phyloP scores from a whole-genome alignment of 53 echinoderm and acorn worm species.

The Actinopyga echinites region DNA sequence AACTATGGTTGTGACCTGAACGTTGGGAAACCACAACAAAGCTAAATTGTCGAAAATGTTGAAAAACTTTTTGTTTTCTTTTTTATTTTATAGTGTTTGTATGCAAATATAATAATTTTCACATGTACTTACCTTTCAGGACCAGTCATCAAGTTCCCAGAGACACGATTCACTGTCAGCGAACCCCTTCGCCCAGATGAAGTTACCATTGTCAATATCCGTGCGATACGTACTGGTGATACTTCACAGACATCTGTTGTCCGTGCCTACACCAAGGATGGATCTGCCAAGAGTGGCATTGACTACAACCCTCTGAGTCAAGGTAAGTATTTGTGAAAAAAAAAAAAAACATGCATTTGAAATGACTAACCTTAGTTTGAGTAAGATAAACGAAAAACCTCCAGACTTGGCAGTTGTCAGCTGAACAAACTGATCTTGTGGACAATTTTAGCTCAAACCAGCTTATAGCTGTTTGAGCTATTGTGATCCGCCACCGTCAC shows the following conservation, averaged over 20 bases:
- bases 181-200: constrained; percentile 74
- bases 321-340: constrained; percentile 54
- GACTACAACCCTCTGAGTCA: constrained; percentile 95
- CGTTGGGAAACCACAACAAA: too few species aligned
- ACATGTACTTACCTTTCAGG: constrained; percentile 40
- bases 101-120: too few species aligned
- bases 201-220: constrained; percentile 61
- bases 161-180: constrained; percentile 86
- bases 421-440: too few species aligned
- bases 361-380: neutral
- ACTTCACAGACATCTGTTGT: constrained; percentile 92
- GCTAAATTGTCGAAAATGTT: too few species aligned
- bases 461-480: too few species aligned
- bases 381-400: neutral
- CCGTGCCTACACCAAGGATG: constrained; percentile 97
- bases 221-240: constrained; percentile 93
- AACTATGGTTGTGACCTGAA: too few species aligned
- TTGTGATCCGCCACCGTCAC: too few species aligned
- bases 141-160: constrained; percentile 96
- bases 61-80: too few species aligned
- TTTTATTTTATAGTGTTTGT: too few species aligned
- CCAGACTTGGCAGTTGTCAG: too few species aligned
- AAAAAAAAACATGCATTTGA: neutral
- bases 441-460: too few species aligned
- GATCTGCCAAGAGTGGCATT: constrained; percentile 97